Conservation (phyloP, 2,797 vertebrate genomes). For the Buphagus erythrorhynchus region DNA sequence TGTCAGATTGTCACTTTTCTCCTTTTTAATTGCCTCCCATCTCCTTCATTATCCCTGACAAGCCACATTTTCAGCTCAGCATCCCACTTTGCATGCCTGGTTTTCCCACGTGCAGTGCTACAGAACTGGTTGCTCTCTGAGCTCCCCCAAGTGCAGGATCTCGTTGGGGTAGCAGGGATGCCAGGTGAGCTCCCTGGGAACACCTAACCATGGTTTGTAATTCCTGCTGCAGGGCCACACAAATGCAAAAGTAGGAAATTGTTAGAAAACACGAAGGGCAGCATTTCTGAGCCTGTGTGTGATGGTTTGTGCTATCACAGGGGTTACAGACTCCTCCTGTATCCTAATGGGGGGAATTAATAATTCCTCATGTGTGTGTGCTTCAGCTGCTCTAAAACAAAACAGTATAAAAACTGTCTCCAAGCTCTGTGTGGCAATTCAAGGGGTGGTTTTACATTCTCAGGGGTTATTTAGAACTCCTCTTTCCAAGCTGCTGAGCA, state of each 20-base stretch:
- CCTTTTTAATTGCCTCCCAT: not conserved
- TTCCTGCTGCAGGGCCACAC: not conserved
- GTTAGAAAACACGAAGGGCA: not conserved
- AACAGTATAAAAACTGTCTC: not conserved
- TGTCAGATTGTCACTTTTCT: constrained; percentile 62
- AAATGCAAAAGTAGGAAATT: not conserved
- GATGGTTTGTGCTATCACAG: not conserved
- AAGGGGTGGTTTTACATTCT: not conserved
- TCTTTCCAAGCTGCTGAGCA: not conserved
- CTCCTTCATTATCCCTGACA: not conserved
- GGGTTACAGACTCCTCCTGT: not conserved
- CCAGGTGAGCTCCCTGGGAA: not conserved
- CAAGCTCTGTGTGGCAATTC: not conserved
- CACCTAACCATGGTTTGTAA: rapidly evolving
- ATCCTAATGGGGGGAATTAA: not conserved
- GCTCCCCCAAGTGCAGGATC: not conserved
- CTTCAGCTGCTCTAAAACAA: not conserved
- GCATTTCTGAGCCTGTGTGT: not conserved
- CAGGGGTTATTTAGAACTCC: not conserved
- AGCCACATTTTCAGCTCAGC: not conserved
- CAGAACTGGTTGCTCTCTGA: not conserved
- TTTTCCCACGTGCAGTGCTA: not conserved
- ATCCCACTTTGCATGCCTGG: not conserved
- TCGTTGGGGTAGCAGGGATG: not conserved
- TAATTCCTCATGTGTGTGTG: not conserved